Base-by-base conservation (phyloP, 1,140 invertebrate species). In the Sminthurinus signatus region DNA sequence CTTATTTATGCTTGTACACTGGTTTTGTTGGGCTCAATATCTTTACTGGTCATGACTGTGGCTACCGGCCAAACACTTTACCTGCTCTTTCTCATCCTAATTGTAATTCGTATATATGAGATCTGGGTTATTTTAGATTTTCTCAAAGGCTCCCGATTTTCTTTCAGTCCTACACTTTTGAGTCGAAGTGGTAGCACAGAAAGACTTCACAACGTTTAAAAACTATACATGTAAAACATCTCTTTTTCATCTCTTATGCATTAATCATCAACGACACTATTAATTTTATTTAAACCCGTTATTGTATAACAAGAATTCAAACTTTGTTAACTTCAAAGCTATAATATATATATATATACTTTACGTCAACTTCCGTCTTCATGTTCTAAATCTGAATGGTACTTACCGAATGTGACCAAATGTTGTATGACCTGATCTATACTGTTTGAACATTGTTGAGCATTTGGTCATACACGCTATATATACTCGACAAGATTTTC, bases 91-190 rank as follows among this genome's bases (percentile, higher is more conserved):
- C 31, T 66, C n/a, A 27, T 65, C 14, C 19, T 63, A 14, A 28
- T 65, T 28, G 28, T 65, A 5, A 54, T 69, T 44, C 64, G 70
- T 10, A 58, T 67, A n/a, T 71, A 71, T 52, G 70, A 71, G 43
- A 71, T 71, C 25, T 71, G 66, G 66, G 63, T 71, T n/a, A 64
- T 71, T 12, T 71, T 68, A 54, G 70, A 71, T 50, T 71, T 64
- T 50, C 56, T 71, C 23, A 42, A 58, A 48, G 36, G 46, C 27
- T 69, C 70, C 1, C 63, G 64, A 36, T 64, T 57, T 54, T 59
- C 44, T 19, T 64, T 61, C 59, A 65, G 28, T 23, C 43, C 62
- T 31, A 44, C 56, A n/a, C 25, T 51, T n/a, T 44, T 56, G 5
- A 67, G 57, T 48, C 39, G 64, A 2, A 50, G 50, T 31, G 50